Base-by-base conservation (phyloP, 2,113 vertebrate species). In the Zeus faber region DNA sequence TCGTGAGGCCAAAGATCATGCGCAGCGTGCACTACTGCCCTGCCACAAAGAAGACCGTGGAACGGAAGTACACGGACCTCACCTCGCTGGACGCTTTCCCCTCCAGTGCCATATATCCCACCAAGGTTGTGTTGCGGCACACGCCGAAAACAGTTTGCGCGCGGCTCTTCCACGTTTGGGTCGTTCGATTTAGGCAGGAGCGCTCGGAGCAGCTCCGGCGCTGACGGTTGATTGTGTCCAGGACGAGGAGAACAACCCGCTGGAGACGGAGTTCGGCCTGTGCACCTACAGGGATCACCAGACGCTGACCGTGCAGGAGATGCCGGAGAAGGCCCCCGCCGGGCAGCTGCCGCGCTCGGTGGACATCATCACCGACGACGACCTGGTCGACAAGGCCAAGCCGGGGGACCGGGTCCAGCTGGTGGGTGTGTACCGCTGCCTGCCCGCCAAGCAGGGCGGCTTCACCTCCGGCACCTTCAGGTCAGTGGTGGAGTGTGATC, bases 191-290 rank as follows among this genome's bases (percentile, higher is more conserved):
- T n/a, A n/a, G n/a, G n/a, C n/a, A n/a, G n/a, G n/a, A n/a, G n/a
- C n/a, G n/a, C n/a, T n/a, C 33, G 11, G n/a, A 37, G 33, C 6
- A 2, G 33, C 33, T 21, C 41, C 21, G 41, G 11, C 21, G 17
- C 41, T 44, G 41, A 18, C 4, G 17, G 17, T 5, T 44, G 8
- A 2, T 1, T 25, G 13, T n/a, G 27, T 22, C 5, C 22, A 87
- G 85, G 85, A 87, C 62, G 85, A 87, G 52, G 85, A 85, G 50
- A 86, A 86, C 54, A 87, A 87, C 66, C 82, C 84, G 6, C 58
- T 87, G 21, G 84, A 87, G 67, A 86, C 85, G 0, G 85, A 86
- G 76, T 87, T 75, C 63, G 85, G 85, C 3, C 65, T 87, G 13
- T 81, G 77, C 39, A 64, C 59, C 27, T 80, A 81, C 65, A 82